A percentile compares a stretch with the other conserved stretches of the same genome.
These are phyloP conservation scores for Leucoptera coffeella DNA, from an alignment of 2,888 invertebrate species.

Conservation along the genomic window DNA sequence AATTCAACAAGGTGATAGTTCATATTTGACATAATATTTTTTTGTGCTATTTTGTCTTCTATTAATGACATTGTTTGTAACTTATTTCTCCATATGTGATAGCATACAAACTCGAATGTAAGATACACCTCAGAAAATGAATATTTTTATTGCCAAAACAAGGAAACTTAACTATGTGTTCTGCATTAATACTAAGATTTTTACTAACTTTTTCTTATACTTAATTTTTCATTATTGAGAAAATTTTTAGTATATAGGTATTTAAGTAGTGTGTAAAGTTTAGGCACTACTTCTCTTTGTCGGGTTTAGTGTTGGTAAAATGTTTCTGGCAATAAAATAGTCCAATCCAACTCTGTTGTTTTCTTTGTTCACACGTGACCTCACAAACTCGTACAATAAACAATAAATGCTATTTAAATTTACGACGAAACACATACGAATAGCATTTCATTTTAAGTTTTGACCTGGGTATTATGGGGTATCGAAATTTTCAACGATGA, in stretches of 20 bases:
- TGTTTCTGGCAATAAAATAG: conserved; percentile 53
- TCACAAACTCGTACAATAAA: no score
- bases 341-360: conserved; percentile 24
- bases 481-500: no score
- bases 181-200: conserved; percentile 21
- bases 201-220: conserved; percentile 26
- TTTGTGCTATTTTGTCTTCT: conserved; percentile 40
- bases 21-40: conserved; percentile 36
- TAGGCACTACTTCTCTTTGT: conserved; percentile 23
- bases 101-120: conserved; percentile 43
- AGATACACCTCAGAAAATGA: conserved; percentile 28
- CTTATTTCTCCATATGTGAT: conserved; percentile 45
- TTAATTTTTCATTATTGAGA: conserved; percentile 14
- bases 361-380: conserved; percentile 7
- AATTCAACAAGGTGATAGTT: conserved; percentile 46
- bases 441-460: conserved; percentile 12
- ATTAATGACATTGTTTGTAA: conserved; percentile 32
- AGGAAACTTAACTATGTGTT: conserved; percentile 28
- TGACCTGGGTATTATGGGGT: no score
- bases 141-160: conserved; percentile 24
- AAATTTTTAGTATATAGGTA: no score
- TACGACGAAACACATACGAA: no score
- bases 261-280: conserved; percentile 40
- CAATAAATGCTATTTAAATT: no score
- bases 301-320: conserved; percentile 44